Conservation (phyloP, 2,888 invertebrate species). For the Cecidostiba fungosa region DNA sequence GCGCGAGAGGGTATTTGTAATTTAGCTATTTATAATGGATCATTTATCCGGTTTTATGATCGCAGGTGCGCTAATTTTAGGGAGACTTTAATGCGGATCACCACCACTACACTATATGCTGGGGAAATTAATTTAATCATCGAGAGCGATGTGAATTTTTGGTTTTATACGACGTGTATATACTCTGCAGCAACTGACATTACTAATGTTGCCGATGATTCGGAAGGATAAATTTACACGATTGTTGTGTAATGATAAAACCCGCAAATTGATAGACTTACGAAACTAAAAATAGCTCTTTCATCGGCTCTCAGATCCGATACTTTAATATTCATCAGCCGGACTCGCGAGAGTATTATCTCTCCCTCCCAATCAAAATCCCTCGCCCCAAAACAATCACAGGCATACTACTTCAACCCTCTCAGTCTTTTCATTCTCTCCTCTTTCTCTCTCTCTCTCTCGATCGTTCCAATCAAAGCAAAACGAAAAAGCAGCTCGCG, state of each 20-base stretch:
- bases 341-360: not conserved
- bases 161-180: no score
- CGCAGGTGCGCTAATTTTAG: not conserved
- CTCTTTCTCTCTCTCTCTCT: not conserved
- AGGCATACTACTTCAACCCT: not conserved
- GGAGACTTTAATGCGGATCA: no score
- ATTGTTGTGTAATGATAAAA: not conserved
- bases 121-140: no score
- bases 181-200: no score
- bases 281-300: not conserved
- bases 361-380: not conserved
- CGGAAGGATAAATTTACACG: not conserved
- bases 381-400: slow-evolving; percentile 17
- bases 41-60: not conserved
- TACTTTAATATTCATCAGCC: slow-evolving; percentile 10
- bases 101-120: no score
- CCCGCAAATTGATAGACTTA: not conserved
- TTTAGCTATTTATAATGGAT: slow-evolving; percentile 2
- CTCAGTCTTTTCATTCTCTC: not conserved
- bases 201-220: no score
- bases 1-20: not conserved
- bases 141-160: no score
- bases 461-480: not conserved
- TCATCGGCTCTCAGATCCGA: not conserved
- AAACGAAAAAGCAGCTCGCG: not conserved